Percentiles rank a stretch among this genome's conserved stretches.
Evolutionary conservation across 2,113 vertebrate genomes (phyloP).

Genomic region (Rhabdornis inornatus): DNA sequence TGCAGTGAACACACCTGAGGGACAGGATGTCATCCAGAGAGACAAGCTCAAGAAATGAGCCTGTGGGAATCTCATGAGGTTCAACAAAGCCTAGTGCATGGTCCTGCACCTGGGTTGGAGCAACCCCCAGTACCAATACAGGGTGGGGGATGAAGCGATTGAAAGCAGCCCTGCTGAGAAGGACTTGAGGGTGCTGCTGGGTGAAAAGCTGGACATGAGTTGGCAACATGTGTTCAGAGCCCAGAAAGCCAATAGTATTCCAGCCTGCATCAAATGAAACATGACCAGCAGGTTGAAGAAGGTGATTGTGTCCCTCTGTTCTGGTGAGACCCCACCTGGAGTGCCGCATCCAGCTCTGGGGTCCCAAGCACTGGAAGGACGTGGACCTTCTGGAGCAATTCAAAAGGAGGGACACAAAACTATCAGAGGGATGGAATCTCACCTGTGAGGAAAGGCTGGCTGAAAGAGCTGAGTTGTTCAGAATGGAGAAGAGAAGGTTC

Average conservation of each 20-base stretch:
- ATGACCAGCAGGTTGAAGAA: background rate
- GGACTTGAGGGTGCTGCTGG: background rate
- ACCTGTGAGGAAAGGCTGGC: background rate
- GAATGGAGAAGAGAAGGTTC: background rate
- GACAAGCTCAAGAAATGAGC: background rate
- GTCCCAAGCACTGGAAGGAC: background rate
- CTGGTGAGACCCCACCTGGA: background rate
- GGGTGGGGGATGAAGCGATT: background rate
- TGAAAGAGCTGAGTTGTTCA: background rate
- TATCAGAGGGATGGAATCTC: background rate
- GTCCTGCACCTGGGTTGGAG: background rate
- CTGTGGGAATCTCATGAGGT: background rate
- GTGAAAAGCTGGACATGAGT: background rate
- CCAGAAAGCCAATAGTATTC: background rate
- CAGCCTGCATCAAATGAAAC: background rate
- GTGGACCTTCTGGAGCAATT: rapidly evolving
- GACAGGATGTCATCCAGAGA: background rate
- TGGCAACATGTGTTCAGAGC: background rate
- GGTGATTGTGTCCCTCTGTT: background rate
- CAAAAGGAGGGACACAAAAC: background rate
- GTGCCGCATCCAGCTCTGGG: background rate
- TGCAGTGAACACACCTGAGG: background rate
- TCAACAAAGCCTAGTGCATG: background rate
- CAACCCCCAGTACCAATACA: background rate
- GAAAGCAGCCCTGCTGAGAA: background rate